phyloP scores from a whole-genome alignment of 2,888 invertebrate species.

The Polydrusus tereticollis region DNA sequence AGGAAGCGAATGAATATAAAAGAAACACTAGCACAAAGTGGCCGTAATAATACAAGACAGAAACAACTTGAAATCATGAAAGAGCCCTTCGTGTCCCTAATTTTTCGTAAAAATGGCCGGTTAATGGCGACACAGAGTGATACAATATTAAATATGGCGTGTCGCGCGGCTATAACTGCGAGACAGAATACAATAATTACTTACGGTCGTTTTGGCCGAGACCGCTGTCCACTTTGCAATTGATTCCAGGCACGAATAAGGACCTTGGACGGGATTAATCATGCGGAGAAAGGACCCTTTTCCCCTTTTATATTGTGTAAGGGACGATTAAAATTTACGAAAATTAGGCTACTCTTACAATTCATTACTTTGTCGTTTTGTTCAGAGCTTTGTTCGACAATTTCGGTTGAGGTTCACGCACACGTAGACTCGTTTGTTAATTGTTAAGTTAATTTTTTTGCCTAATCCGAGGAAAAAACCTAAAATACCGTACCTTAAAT shows the following conservation, averaged over 20 bases:
- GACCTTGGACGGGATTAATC: slow-evolving; percentile 30
- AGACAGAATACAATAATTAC: slow-evolving; percentile 45
- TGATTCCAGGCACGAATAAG: slow-evolving; percentile 36
- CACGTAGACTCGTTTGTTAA: not conserved
- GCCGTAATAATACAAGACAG: slow-evolving; percentile 35
- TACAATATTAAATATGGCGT: slow-evolving; percentile 46
- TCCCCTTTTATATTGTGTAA: slow-evolving; percentile 23
- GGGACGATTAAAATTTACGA: slow-evolving; percentile 30
- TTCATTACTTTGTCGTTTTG: slow-evolving; percentile 21
- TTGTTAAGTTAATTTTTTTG: too few relatives aligned
- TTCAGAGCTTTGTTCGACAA: not conserved
- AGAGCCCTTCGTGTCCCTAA: slow-evolving; percentile 38
- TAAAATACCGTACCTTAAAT: too few relatives aligned
- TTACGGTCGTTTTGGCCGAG: slow-evolving; percentile 18
- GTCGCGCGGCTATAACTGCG: slow-evolving; percentile 30
- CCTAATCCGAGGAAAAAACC: too few relatives aligned
- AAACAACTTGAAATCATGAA: slow-evolving; percentile 34
- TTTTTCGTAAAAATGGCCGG: slow-evolving; percentile 39
- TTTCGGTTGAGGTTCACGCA: not conserved
- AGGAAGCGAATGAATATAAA: slow-evolving; percentile 37
- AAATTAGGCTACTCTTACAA: slow-evolving; percentile 6
- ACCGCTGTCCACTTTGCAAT: slow-evolving; percentile 36
- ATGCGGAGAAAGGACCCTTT: slow-evolving; percentile 27
- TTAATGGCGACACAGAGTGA: slow-evolving; percentile 45
- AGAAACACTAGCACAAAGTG: slow-evolving; percentile 40